Base-by-base conservation (phyloP, 2,888 invertebrate genomes). In the Patella pellucida region DNA sequence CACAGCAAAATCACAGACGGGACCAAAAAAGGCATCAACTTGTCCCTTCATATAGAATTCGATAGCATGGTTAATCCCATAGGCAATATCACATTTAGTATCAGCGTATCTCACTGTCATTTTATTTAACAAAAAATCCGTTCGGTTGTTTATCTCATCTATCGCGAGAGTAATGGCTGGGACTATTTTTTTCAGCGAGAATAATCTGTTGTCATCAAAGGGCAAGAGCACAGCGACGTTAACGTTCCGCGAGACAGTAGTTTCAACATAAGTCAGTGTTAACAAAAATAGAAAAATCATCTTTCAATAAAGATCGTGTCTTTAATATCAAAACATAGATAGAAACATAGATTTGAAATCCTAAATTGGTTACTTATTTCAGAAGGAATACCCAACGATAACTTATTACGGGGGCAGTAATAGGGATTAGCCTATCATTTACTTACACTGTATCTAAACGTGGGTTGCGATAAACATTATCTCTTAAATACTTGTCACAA, bases 1-100 rank as follows among this genome's bases (percentile, higher is more conserved):
- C 84, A 96, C 91, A 0, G 96, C 96, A 62, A 96, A 90, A 75
- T 90, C 89, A 81, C 88, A 88, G 12, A 81, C 82, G 2, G 89
- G 89, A 1, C 90, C 89, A 70, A 90, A 82, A 75, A 87, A 88
- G 1, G 86, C 84, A 74, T 86, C 78, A 16, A 85, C 84, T 27
- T 81, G 74, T 23, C 76, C 68, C 1, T 81, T 52, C 68, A 86
- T 82, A 70, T 85, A 86, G 16, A 83, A 82, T 7, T 85, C 77
- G n/a, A 87, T 84, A 9, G 86, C 87, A 41, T 85, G 78, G 19
- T 85, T 84, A 73, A 86, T 85, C 0, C 85, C 86, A 11, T 82
- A 69, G 2, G 84, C 81, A n/a, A 80, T 81, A 4, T 79, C 75
- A 62, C 88, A 88, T 41, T 82, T 78, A 0, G 86, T 82, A 71